These are phyloP conservation scores for Metopolophium dirhodum DNA, from an alignment of 1,140 invertebrate species.

Conservation along the genomic window DNA sequence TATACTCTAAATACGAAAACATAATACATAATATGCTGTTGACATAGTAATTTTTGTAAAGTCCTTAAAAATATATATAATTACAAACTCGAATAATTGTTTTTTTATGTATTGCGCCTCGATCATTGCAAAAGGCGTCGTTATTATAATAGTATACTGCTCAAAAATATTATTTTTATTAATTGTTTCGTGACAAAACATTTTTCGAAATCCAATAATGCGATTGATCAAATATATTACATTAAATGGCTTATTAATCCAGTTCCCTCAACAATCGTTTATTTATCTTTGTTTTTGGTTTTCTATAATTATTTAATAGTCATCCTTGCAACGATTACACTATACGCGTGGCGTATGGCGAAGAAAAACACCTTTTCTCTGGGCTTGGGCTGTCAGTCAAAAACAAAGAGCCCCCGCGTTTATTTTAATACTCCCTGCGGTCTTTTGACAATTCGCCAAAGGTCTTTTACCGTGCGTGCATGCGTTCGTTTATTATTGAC, in stretches of 20 bases:
- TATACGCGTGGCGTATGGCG: background rate
- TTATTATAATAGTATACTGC: background rate
- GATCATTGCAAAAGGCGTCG: background rate
- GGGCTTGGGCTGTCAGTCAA: background rate
- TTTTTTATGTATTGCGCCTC: background rate
- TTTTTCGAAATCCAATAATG: background rate
- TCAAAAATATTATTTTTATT: background rate
- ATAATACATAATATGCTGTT: background rate
- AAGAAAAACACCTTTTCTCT: background rate
- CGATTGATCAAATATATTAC: background rate
- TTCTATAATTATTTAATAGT: background rate
- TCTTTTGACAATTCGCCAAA: conserved; percentile 36
- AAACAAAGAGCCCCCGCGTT: background rate
- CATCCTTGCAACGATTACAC: background rate
- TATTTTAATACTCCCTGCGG: background rate
- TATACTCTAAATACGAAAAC: background rate
- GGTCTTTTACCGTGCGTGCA: background rate
- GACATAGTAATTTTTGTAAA: background rate
- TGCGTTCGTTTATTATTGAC: background rate
- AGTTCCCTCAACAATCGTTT: background rate
- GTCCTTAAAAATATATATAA: background rate
- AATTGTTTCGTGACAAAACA: background rate
- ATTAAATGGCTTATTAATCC: background rate
- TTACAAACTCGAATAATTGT: background rate
- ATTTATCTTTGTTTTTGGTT: background rate